phyloP scores from a whole-genome alignment of 2,888 invertebrate species.

The Melolontha melolontha region DNA sequence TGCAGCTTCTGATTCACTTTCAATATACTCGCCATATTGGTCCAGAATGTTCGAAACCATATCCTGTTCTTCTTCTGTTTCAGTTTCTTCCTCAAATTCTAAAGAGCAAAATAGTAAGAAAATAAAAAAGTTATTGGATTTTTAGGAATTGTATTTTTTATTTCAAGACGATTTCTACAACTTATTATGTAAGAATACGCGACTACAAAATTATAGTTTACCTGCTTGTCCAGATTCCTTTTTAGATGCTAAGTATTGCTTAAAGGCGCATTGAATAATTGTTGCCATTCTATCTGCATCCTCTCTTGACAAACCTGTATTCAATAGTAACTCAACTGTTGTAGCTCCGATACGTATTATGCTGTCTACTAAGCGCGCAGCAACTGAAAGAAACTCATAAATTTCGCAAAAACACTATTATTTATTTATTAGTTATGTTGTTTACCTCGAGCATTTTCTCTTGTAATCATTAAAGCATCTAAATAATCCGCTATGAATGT shows the following conservation, averaged over 20 bases:
- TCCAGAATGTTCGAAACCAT: slow-evolving; percentile 38
- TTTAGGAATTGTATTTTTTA: too few species aligned
- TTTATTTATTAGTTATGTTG: slow-evolving; percentile 5
- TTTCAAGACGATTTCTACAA: too few species aligned
- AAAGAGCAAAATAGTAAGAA: not conserved
- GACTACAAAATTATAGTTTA: not conserved
- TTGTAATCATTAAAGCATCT: slow-evolving; percentile 73
- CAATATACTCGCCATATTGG: slow-evolving; percentile 40
- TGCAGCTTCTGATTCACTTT: slow-evolving; percentile 49
- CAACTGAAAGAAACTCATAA: slow-evolving; percentile 53
- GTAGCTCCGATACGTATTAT: slow-evolving; percentile 60
- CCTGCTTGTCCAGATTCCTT: not conserved
- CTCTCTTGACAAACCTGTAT: slow-evolving; percentile 57
- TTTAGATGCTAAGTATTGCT: slow-evolving; percentile 51
- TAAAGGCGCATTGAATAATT: slow-evolving; percentile 59
- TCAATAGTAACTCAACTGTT: slow-evolving; percentile 57
- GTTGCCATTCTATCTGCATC: slow-evolving; percentile 58
- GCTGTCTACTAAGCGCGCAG: slow-evolving; percentile 60
- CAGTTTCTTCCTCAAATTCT: slow-evolving; percentile 44
- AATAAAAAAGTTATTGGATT: too few species aligned
- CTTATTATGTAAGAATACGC: too few species aligned
- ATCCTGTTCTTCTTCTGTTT: slow-evolving; percentile 50
- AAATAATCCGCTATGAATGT: slow-evolving; percentile 78
- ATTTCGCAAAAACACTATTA: slow-evolving; percentile 12
- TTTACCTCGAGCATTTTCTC: slow-evolving; percentile 69